Percentiles rank a stretch among this genome's conserved stretches.
phyloP scores from a whole-genome alignment of 2,888 invertebrate species.

The Pachymerium ferrugineum region DNA sequence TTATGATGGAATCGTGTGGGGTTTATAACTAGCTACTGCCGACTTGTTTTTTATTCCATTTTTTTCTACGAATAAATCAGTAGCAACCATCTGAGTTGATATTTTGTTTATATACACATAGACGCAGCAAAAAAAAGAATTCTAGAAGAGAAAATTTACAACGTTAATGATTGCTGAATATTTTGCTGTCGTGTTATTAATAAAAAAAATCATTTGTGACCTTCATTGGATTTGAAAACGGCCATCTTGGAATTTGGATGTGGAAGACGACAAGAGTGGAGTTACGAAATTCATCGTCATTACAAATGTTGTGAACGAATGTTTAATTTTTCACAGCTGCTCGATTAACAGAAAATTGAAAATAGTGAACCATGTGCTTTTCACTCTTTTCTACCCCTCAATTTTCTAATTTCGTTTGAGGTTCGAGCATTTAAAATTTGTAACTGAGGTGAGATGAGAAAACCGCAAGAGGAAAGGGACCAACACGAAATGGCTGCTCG shows the following conservation, averaged over 20 bases:
- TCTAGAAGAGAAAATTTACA: no score
- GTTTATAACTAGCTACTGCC: no score
- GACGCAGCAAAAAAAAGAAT: no score
- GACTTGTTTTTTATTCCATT: no score
- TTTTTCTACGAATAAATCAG: no score
- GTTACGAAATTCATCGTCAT: not conserved
- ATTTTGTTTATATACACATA: no score
- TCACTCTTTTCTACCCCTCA: not conserved
- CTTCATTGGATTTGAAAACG: not conserved
- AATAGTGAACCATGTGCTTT: not conserved
- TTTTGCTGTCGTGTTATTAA: no score
- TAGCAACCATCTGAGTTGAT: no score
- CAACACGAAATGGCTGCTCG: not conserved
- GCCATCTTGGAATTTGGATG: conserved; percentile 2
- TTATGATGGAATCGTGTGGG: no score
- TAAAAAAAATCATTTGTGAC: not conserved
- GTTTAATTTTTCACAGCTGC: not conserved
- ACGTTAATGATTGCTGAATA: no score
- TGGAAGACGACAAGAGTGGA: not conserved
- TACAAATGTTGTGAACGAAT: not conserved
- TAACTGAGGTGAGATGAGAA: conserved; percentile 14
- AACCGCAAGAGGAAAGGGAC: not conserved
- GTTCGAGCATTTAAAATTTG: not conserved
- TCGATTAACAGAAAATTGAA: conserved; percentile 2
- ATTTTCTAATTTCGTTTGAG: not conserved